These are phyloP conservation scores for Lytechinus variegatus DNA, from an alignment of 35 echinoderm and acorn worm genomes.

Conservation along the genomic window DNA sequence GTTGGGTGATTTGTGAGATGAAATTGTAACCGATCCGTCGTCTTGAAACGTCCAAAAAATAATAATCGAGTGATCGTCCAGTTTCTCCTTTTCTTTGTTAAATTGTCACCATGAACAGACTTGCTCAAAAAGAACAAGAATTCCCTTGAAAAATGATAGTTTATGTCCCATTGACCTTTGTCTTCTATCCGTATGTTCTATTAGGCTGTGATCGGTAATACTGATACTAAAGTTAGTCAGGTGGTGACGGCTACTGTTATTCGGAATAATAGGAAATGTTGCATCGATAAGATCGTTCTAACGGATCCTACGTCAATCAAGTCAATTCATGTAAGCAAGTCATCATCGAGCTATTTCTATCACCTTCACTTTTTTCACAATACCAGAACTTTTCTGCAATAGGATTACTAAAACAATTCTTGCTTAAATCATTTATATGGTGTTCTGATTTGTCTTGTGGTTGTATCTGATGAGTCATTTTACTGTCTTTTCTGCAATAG, in stretches of 20 bases:
- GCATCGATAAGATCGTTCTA: background rate
- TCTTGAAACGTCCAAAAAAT: too few species aligned
- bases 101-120: too few species aligned
- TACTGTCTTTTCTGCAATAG: too few species aligned
- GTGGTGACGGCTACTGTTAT: background rate
- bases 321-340: background rate
- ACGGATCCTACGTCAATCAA: background rate
- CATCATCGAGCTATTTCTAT: background rate
- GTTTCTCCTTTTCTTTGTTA: too few species aligned
- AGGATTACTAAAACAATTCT: background rate
- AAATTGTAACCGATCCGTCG: background rate
- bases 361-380: background rate
- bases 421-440: too few species aligned
- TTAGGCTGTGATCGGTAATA: background rate
- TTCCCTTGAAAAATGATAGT: background rate
- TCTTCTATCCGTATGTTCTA: background rate
- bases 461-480: too few species aligned
- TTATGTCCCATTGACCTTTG: background rate
- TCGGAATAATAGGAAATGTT: background rate
- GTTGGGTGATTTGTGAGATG: background rate
- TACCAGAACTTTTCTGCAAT: background rate
- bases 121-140: too few species aligned
- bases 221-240: background rate
- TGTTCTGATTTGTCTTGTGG: too few species aligned
- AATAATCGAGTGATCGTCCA: too few species aligned